Percentiles rank a stretch among this genome's conserved stretches.
These are phyloP conservation scores for Gorilla gorilla DNA, from an alignment of 2,113 vertebrate genomes.

Conservation along the genomic window DNA sequence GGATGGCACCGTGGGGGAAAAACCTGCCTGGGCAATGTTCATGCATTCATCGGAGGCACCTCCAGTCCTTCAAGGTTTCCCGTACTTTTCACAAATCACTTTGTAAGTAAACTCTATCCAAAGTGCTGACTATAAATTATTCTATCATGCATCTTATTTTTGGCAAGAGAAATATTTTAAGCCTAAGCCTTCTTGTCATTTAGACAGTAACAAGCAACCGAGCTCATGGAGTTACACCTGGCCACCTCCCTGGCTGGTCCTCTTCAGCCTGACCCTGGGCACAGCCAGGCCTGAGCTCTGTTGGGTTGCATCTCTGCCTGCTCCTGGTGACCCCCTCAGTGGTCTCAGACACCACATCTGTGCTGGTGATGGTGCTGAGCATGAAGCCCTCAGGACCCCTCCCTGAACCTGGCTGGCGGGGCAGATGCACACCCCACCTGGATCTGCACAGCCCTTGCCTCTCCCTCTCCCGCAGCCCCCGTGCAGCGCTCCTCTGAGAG, in stretches of 20 bases:
- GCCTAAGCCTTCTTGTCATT: fast-evolving
- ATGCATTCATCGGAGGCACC: conserved; percentile 13
- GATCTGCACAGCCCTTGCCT: neutral
- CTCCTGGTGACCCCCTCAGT: too few species aligned
- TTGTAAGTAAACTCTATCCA: neutral
- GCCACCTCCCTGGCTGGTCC: neutral
- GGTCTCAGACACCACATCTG: neutral
- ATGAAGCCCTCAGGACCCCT: neutral
- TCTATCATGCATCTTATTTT: fast-evolving
- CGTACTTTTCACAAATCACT: neutral
- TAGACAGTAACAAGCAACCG: neutral
- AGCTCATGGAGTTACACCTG: fast-evolving
- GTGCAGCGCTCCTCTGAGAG: neutral
- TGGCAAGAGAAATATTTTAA: neutral
- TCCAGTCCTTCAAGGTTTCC: neutral
- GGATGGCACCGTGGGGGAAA: neutral
- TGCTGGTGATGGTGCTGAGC: too few species aligned
- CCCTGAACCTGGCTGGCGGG: neutral
- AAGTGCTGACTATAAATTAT: fast-evolving
- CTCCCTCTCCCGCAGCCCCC: neutral
- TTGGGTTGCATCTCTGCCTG: neutral
- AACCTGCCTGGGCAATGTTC: conserved; percentile 38
- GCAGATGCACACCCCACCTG: neutral
- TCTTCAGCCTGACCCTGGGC: neutral
- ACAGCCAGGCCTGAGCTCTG: neutral